These are phyloP conservation scores for Cyclina sinensis DNA, from an alignment of 1,140 invertebrate species.

Conservation along the genomic window DNA sequence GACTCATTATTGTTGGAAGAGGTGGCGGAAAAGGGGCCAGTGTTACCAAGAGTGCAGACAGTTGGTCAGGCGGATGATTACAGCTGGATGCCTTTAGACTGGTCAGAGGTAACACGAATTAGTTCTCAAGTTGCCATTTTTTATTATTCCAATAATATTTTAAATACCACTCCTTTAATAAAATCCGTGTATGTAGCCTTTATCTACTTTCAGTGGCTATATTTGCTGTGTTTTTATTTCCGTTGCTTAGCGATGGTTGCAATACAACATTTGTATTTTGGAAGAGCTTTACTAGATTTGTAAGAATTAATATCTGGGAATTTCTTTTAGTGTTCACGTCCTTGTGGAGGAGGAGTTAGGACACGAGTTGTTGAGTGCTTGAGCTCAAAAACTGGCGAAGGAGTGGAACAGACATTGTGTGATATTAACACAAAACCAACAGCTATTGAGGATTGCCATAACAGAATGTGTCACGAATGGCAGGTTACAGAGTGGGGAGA, in stretches of 20 bases:
- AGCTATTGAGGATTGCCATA: conserved; percentile 81
- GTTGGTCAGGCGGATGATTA: conserved; percentile 31
- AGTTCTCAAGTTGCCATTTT: neutral
- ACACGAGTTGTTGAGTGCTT: conserved; percentile 84
- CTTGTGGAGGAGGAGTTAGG: conserved; percentile 83
- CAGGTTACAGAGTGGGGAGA: conserved; percentile 81
- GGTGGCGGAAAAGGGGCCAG: conserved; percentile 54
- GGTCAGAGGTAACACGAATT: conserved; percentile 74
- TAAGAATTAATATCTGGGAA: too few species aligned
- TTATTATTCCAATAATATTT: neutral
- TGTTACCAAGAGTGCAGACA: conserved; percentile 48
- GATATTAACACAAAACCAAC: conserved; percentile 78
- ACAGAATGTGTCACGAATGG: conserved; percentile 84
- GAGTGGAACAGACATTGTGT: conserved; percentile 79
- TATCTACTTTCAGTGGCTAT: too few species aligned
- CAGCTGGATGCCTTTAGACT: conserved; percentile 74
- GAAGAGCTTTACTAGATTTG: too few species aligned
- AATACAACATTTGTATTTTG: too few species aligned
- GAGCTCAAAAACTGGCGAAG: conserved; percentile 71
- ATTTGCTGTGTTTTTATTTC: too few species aligned
- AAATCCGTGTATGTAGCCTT: too few species aligned
- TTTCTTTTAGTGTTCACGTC: conserved; percentile 83
- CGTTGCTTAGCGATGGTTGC: too few species aligned
- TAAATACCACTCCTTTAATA: too few species aligned
- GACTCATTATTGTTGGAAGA: conserved; percentile 43